Conservation (phyloP, 1,140 invertebrate species). For the Ctenoplectra terminalis region DNA sequence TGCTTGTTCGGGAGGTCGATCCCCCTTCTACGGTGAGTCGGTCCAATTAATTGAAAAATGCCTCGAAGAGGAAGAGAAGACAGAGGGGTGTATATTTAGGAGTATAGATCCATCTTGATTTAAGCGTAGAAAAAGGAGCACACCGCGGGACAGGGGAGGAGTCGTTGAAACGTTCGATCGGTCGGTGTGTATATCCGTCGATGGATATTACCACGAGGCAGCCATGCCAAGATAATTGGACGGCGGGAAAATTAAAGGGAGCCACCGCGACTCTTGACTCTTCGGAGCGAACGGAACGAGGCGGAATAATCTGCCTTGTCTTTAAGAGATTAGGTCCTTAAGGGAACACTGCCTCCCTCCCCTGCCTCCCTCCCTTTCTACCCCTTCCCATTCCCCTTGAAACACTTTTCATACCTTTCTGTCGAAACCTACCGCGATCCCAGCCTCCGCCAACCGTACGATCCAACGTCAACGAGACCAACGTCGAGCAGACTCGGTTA, state of each 20-base stretch:
- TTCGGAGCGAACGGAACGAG: conserved; percentile 66
- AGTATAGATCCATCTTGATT: conserved; percentile 7
- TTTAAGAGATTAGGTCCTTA: conserved; percentile 73
- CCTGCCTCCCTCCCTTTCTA: neutral
- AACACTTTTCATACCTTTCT: conserved; percentile 58
- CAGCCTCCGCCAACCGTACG: neutral
- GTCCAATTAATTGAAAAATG: conserved; percentile 33
- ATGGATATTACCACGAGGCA: conserved; percentile 63
- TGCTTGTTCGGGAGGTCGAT: neutral
- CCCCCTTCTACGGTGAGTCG: neutral
- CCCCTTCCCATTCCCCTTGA: neutral
- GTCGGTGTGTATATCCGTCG: conserved; percentile 57
- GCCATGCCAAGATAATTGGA: conserved; percentile 73
- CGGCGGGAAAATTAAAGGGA: conserved; percentile 76
- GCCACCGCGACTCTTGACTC: conserved; percentile 58
- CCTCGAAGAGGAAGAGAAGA: neutral
- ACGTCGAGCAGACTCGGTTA: neutral
- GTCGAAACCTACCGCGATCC: conserved; percentile 1
- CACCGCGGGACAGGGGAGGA: conserved; percentile 13
- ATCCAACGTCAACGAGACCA: conserved; percentile 13
- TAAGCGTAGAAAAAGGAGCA: neutral
- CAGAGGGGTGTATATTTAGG: neutral
- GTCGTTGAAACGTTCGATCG: conserved; percentile 74
- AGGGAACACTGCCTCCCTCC: conserved; percentile 33
- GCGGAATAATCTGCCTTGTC: conserved; percentile 73